These are phyloP conservation scores for Leptinotarsa defecta DNA, from an alignment of 1,140 invertebrate genomes.

Conservation along the genomic window DNA sequence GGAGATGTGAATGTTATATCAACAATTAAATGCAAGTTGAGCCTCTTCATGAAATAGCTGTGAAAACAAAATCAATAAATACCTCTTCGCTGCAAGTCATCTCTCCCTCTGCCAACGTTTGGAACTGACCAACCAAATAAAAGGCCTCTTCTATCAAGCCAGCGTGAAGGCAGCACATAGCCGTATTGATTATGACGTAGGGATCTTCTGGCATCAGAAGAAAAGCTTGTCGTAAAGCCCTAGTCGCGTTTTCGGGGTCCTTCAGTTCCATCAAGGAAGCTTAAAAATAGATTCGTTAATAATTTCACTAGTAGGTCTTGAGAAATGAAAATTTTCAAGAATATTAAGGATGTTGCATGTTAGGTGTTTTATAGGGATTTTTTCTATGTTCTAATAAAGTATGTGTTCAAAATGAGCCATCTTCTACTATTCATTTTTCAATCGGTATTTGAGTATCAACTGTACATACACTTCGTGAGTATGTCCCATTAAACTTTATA, in stretches of 20 bases:
- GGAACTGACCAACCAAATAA: constrained; percentile 24
- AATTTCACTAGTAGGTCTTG: not conserved
- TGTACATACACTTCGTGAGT: too few relatives aligned
- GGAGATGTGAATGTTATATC: too few relatives aligned
- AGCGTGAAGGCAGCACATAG: constrained; percentile 27
- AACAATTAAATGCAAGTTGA: not conserved
- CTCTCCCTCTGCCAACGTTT: constrained; percentile 10
- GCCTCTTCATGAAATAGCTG: not conserved
- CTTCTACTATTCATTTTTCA: too few relatives aligned
- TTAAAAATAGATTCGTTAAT: constrained; percentile 34
- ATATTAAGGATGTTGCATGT: too few relatives aligned
- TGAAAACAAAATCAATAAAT: not conserved
- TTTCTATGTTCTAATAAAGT: too few relatives aligned
- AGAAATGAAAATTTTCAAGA: too few relatives aligned
- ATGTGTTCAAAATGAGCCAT: too few relatives aligned
- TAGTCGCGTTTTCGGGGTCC: constrained; percentile 57
- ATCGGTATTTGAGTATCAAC: too few relatives aligned
- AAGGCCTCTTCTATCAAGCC: constrained; percentile 35
- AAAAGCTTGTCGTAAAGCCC: constrained; percentile 54
- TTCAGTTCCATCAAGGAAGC: constrained; percentile 57
- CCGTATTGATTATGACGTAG: constrained; percentile 43
- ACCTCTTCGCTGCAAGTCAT: constrained; percentile 34
- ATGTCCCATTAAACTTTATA: too few relatives aligned
- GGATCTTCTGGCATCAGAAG: constrained; percentile 46
- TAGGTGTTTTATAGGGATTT: too few relatives aligned